Base-by-base conservation (phyloP, 2,113 vertebrate genomes). In the Peromyscus leucopus region DNA sequence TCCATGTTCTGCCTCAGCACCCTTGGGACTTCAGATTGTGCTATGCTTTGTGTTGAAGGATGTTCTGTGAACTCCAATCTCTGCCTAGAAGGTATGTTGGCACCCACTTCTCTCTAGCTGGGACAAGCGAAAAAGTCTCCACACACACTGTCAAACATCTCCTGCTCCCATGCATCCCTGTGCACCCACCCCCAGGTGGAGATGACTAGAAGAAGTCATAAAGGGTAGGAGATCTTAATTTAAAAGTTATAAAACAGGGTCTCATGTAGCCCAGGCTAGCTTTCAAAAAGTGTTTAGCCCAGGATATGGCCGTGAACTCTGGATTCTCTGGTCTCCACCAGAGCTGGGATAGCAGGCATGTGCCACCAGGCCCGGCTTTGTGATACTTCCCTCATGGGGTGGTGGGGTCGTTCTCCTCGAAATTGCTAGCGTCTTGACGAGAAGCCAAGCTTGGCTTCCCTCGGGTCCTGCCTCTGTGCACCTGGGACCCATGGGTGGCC, bases 401-500 rank as follows among this genome's bases (percentile, higher is more conserved):
- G 39, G 59, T 48, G 46, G 67, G 90, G 78, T 31, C 65, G 59
- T 59, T 46, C n/a, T 51, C n/a, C 4, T 21, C 3, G 2, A 82
- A 33, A 33, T 39, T 63, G 0, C 31, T 39, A 71, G 72, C 22
- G 2, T 7, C 0, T 1, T 28, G 87, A 75, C 31, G 17, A n/a
- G 48, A 33, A 26, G 21, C 24, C 21, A 0, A 0, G 1, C 61
- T 28, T 7, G 3, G 42, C 65, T 79, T 71, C 21, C 89, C 72
- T 22, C 63, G 12, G 0, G 15, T 48, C 3, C 74, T 26, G 63
- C 24, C 76, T 78, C 55, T 13, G 36, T 16, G 26, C 55, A 46
- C 76, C 92, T 89, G 90, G 83, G 88, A 63, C 55, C 39, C 0
- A 19, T 55, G 67, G 82, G 90, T 57, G 90, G 67, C 94, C 92